Percentiles rank a stretch among this genome's conserved stretches.
These are phyloP conservation scores for Leptopilina myrica DNA, from an alignment of 2,888 invertebrate genomes.

Conservation along the genomic window DNA sequence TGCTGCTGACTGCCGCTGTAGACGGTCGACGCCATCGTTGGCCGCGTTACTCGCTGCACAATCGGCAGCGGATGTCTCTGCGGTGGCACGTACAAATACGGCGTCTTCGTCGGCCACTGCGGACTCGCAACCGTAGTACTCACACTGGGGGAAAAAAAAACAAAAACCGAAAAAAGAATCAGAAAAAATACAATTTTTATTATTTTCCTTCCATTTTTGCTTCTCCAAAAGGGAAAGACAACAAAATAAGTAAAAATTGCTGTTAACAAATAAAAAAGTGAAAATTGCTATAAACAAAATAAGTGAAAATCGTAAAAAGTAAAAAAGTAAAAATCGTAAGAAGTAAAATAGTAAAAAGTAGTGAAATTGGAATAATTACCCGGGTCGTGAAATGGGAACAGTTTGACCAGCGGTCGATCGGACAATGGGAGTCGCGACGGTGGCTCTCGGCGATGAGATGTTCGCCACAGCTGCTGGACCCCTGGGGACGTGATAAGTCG, in stretches of 20 bases:
- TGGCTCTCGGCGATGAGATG: constrained; percentile 83
- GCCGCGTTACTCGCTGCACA: constrained; percentile 68
- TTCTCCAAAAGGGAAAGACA: too few species aligned
- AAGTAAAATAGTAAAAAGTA: background rate
- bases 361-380: constrained; percentile 57
- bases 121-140: constrained; percentile 68
- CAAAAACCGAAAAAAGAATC: background rate
- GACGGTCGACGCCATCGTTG: constrained; percentile 59
- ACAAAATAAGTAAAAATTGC: too few species aligned
- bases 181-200: background rate
- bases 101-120: constrained; percentile 72
- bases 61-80: constrained; percentile 71
- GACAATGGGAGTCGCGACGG: constrained; percentile 79
- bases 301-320: background rate
- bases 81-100: constrained; percentile 71
- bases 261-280: background rate
- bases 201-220: too few species aligned
- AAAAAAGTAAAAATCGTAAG: background rate
- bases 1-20: constrained; percentile 66
- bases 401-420: constrained; percentile 70
- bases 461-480: constrained; percentile 88
- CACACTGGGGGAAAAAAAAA: constrained; percentile 58
- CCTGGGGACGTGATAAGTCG: constrained; percentile 77
- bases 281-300: background rate
- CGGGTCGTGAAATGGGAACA: constrained; percentile 69